Evolutionary conservation across 2,113 vertebrate genomes (phyloP).

Genomic region (Chunga burmeisteri): DNA sequence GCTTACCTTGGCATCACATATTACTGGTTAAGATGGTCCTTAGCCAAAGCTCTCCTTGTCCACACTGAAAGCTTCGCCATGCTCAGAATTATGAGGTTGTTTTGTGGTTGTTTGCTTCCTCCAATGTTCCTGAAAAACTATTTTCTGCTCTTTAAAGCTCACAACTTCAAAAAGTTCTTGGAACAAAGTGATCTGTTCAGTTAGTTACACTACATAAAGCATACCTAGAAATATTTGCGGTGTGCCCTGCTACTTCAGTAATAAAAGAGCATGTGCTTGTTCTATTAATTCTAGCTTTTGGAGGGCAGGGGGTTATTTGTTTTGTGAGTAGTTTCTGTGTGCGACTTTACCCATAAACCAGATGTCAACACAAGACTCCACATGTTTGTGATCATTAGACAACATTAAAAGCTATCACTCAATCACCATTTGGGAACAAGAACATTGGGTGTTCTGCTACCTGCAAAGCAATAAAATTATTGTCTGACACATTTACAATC

Average conservation of each 20-base stretch:
- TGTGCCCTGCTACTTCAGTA: not conserved
- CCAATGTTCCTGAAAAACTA: not conserved
- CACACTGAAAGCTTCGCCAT: not conserved
- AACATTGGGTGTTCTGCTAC: slow-evolving; percentile 55
- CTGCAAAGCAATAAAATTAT: slow-evolving; percentile 72
- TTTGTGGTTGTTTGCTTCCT: not conserved
- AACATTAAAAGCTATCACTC: slow-evolving; percentile 66
- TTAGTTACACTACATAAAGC: slow-evolving; percentile 16
- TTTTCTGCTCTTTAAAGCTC: not conserved
- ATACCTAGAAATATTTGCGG: slow-evolving; percentile 7
- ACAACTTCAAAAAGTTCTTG: not conserved
- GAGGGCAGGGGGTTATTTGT: slow-evolving; percentile 20
- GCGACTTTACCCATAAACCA: slow-evolving; percentile 54
- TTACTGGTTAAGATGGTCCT: not conserved
- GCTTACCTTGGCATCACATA: not conserved
- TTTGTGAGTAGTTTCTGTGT: not conserved
- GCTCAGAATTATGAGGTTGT: not conserved
- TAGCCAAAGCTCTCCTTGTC: not conserved
- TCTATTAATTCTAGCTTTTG: slow-evolving; percentile 56
- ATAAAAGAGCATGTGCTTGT: slow-evolving; percentile 29
- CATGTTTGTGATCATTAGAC: slow-evolving; percentile 69
- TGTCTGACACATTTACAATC: slow-evolving; percentile 65
- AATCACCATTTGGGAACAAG: slow-evolving; percentile 56
- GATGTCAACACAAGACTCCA: slow-evolving; percentile 61
- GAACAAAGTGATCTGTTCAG: not conserved